Conservation (phyloP, 2,797 vertebrate species). For the Masticophis lateralis region DNA sequence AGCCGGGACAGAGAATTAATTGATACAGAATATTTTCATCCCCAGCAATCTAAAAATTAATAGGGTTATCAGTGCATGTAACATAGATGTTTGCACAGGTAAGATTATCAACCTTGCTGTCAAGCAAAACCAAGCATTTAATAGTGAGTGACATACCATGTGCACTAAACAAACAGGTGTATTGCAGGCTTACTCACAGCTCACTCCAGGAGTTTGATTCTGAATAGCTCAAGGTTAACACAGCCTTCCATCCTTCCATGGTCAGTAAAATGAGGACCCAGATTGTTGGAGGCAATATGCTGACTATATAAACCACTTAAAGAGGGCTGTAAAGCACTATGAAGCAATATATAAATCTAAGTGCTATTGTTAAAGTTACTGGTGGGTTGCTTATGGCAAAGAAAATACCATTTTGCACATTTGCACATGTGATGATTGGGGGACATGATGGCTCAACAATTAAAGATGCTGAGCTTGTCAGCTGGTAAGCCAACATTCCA, state of each 20-base stretch:
- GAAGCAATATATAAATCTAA: neutral
- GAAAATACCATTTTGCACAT: neutral
- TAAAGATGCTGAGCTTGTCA: neutral
- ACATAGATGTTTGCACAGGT: no score
- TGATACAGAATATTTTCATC: no score
- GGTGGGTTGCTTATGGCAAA: no score
- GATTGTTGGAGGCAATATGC: neutral
- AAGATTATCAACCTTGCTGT: no score
- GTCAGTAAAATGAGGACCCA: neutral
- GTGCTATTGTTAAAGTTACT: neutral
- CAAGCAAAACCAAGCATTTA: no score
- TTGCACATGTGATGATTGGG: no score
- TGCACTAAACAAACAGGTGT: no score
- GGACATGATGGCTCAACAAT: neutral
- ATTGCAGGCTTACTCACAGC: neutral
- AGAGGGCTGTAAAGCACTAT: neutral
- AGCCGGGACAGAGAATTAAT: no score
- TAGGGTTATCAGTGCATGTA: no score
- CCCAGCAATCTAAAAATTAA: no score
- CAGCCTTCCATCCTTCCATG: neutral
- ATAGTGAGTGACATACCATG: no score
- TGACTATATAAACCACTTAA: neutral
- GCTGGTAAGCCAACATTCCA: neutral
- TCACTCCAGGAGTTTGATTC: neutral
- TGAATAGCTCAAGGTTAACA: neutral